Conservation (phyloP, 1,140 invertebrate genomes). For the Pinna nobilis region DNA sequence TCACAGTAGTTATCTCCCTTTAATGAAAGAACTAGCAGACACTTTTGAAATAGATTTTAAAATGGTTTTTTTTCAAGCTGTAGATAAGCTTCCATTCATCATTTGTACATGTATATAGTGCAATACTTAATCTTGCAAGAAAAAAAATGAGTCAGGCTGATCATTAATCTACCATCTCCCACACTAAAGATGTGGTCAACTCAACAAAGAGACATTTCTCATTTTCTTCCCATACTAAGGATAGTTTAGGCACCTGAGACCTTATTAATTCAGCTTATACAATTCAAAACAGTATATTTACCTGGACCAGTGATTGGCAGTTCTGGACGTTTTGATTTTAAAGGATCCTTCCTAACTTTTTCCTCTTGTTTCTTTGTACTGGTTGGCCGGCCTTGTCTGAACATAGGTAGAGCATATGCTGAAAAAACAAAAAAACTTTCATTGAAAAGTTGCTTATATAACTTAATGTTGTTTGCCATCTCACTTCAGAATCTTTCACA, state of each 20-base stretch:
- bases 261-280: background rate
- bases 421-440: slow-evolving; percentile 43
- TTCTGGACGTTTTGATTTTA: slow-evolving; percentile 95
- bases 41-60: too few relatives aligned
- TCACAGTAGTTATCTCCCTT: too few relatives aligned
- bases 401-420: slow-evolving; percentile 95
- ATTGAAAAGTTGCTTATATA: background rate
- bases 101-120: too few relatives aligned
- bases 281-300: slow-evolving; percentile 37
- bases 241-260: background rate
- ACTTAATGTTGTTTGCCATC: background rate
- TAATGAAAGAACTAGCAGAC: too few relatives aligned
- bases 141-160: too few relatives aligned
- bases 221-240: background rate
- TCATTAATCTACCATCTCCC: too few relatives aligned
- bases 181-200: too few relatives aligned
- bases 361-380: slow-evolving; percentile 94
- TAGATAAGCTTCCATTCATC: too few relatives aligned
- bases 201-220: too few relatives aligned
- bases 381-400: slow-evolving; percentile 92
- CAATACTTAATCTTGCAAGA: too few relatives aligned
- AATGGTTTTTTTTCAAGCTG: too few relatives aligned
- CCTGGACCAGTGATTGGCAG: slow-evolving; percentile 91
- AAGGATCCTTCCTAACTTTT: slow-evolving; percentile 92
- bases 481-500: slow-evolving; percentile 12